Evolutionary conservation across 2,113 vertebrate genomes (phyloP).

Genomic region (Calonectris borealis): DNA sequence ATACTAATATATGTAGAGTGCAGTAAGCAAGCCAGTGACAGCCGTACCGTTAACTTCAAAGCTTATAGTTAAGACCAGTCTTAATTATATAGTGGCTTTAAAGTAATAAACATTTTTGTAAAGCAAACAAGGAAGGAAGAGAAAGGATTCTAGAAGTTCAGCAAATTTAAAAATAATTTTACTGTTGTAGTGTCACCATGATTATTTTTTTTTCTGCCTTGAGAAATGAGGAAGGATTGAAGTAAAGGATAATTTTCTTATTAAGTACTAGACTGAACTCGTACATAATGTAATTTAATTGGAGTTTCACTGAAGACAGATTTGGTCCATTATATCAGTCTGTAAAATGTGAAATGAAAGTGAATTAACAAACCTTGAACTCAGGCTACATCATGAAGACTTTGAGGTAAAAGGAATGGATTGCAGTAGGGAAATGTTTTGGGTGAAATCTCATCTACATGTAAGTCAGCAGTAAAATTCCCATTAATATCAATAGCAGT

Average conservation of each 20-base stretch:
- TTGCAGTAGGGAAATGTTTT: background rate
- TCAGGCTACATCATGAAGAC: background rate
- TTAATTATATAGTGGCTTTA: background rate
- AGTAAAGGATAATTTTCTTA: conserved; percentile 53
- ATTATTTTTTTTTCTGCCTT: background rate
- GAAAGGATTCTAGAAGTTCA: background rate
- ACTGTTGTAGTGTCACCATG: background rate
- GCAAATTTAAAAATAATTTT: background rate
- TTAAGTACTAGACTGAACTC: background rate
- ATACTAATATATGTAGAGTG: background rate
- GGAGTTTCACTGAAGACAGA: conserved; percentile 25
- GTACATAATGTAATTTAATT: conserved; percentile 49
- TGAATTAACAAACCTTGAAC: background rate
- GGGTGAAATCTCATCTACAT: background rate
- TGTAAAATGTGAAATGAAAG: conserved; percentile 27
- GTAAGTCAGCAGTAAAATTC: background rate
- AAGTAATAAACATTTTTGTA: background rate
- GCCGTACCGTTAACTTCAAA: background rate
- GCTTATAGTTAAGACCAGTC: background rate
- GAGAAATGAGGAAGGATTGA: background rate
- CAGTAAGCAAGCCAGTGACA: background rate
- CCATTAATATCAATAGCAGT: background rate
- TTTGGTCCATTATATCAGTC: conserved; percentile 29
- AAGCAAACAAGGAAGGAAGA: background rate
- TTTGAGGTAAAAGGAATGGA: background rate